Percentiles rank a stretch among this genome's conserved stretches.
Conservation (phyloP, 2,888 invertebrate genomes). For the Anthoptus insignis region DNA sequence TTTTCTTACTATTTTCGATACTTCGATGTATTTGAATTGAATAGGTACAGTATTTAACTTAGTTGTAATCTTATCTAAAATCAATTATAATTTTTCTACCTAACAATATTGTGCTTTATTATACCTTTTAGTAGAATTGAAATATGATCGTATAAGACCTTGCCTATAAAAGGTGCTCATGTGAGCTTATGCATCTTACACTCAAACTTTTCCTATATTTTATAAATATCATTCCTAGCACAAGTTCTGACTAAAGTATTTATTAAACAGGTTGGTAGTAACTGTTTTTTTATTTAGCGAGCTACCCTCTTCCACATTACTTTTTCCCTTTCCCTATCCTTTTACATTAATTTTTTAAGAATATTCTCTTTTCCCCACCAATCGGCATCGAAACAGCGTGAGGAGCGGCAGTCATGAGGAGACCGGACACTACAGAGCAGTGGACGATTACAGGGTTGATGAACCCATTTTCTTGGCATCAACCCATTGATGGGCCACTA, state of each 20-base stretch:
- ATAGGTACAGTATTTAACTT: conserved; percentile 15
- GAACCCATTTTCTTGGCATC: too few relatives aligned
- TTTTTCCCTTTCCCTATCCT: too few relatives aligned
- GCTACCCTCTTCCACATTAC: background rate
- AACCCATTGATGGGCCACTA: conserved; percentile 51
- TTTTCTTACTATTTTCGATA: conserved; percentile 8
- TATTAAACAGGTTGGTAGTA: conserved; percentile 14
- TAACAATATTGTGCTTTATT: conserved; percentile 6
- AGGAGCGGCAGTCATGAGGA: too few relatives aligned
- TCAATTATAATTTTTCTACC: background rate
- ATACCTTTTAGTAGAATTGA: background rate
- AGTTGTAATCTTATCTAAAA: conserved; percentile 9
- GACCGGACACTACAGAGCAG: too few relatives aligned
- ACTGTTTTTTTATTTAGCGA: background rate
- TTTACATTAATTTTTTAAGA: too few relatives aligned
- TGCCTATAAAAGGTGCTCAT: conserved; percentile 1
- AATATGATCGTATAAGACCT: background rate
- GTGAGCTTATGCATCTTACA: background rate
- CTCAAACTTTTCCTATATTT: background rate
- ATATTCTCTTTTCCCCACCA: too few relatives aligned
- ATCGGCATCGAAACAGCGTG: too few relatives aligned
- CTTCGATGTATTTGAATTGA: conserved; percentile 14
- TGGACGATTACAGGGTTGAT: too few relatives aligned
- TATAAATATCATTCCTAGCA: conserved; percentile 4
- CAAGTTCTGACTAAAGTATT: conserved; percentile 9